Evolutionary conservation across 2,797 vertebrate species (phyloP).

Genomic region (Myotis myotis): DNA sequence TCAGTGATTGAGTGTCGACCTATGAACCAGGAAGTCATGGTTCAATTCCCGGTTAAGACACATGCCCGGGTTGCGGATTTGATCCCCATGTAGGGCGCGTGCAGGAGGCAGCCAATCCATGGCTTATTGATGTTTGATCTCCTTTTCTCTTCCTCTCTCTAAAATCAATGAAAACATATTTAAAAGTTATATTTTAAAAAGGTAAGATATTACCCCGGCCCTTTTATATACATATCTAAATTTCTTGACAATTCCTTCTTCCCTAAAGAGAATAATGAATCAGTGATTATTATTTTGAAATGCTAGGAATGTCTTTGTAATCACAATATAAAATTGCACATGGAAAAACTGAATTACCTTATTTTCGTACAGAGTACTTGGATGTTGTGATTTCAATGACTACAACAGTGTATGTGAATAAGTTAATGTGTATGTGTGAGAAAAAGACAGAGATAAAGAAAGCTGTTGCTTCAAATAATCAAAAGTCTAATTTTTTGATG

Average conservation of each 20-base stretch:
- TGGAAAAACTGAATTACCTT: background rate
- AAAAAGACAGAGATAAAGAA: background rate
- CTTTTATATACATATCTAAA: background rate
- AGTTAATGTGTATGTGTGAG: background rate
- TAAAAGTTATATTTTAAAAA: background rate
- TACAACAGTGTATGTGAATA: background rate
- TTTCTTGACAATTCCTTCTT: background rate
- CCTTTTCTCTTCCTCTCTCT: too few species aligned
- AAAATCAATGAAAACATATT: too few species aligned
- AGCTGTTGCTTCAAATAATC: background rate
- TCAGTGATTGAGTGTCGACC: too few species aligned
- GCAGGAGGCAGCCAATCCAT: too few species aligned
- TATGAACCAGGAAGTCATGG: too few species aligned
- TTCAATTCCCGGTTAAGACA: too few species aligned
- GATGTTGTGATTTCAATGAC: background rate
- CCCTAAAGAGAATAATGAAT: background rate
- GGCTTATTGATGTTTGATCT: too few species aligned
- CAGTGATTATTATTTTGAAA: constrained; percentile 23
- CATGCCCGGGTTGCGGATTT: too few species aligned
- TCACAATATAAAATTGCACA: background rate
- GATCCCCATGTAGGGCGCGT: too few species aligned
- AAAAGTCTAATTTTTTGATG: background rate
- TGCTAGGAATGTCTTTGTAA: constrained; percentile 24
- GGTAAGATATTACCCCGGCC: background rate
- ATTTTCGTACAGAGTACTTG: background rate